Evolutionary conservation across 92 coral and sea anemone species (phyloP).

Genomic region (Siderastrea radians): DNA sequence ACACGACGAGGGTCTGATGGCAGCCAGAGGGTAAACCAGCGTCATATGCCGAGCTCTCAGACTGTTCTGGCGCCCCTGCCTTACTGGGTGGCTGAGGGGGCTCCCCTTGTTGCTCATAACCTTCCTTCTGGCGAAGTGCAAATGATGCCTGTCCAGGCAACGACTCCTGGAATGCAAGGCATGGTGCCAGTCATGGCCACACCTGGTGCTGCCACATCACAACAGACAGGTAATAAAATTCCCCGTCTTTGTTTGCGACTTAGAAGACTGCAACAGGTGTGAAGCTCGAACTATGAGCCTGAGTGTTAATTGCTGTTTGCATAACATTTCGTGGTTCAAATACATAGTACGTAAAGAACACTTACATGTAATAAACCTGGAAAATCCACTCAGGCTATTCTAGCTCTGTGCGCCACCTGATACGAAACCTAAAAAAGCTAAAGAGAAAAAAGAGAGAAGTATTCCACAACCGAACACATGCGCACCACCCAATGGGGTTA

Average conservation of each 20-base stretch:
- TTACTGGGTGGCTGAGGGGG: conserved; percentile 80
- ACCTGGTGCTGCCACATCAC: conserved; percentile 31
- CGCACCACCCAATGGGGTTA: too few relatives aligned
- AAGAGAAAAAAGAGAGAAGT: too few relatives aligned
- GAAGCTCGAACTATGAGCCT: too few relatives aligned
- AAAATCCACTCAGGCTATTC: too few relatives aligned
- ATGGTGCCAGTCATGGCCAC: conserved; percentile 75
- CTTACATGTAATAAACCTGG: too few relatives aligned
- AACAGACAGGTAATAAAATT: conserved; percentile 60
- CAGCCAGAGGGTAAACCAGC: conserved; percentile 74
- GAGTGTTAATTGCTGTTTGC: too few relatives aligned
- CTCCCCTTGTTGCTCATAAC: conserved; percentile 70
- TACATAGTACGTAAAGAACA: too few relatives aligned
- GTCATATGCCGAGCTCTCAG: conserved; percentile 67
- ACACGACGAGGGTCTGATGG: conserved; percentile 61
- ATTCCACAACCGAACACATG: too few relatives aligned
- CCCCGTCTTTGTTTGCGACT: background rate
- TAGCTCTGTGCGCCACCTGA: too few relatives aligned
- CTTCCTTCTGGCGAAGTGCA: conserved; percentile 80
- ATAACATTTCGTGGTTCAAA: too few relatives aligned
- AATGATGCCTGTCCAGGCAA: conserved; percentile 77
- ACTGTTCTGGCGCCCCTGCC: conserved; percentile 68
- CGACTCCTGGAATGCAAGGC: conserved; percentile 65
- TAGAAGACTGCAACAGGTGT: too few relatives aligned
- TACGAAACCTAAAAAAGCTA: too few relatives aligned